These are phyloP conservation scores for Abrostola tripartita DNA, from an alignment of 2,888 invertebrate genomes.

Conservation along the genomic window DNA sequence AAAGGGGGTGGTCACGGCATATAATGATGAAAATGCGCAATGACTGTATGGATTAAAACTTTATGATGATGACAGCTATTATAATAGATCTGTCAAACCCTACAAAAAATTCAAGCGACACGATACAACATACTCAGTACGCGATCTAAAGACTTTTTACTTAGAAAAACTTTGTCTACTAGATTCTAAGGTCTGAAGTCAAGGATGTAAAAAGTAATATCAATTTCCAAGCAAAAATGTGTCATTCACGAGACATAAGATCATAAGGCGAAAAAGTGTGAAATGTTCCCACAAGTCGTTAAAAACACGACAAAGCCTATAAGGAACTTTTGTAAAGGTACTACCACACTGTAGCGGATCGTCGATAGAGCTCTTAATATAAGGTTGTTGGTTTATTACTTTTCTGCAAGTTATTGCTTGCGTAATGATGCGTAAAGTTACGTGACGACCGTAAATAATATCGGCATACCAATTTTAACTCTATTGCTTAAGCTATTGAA, in stretches of 20 bases:
- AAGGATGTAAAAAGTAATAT: not conserved
- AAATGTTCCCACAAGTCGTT: conserved; percentile 36
- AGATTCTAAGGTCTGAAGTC: no score
- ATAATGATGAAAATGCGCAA: no score
- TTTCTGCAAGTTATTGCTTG: conserved; percentile 69
- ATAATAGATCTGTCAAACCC: no score
- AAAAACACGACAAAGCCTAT: conserved; percentile 33
- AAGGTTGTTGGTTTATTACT: conserved; percentile 65
- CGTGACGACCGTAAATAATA: conserved; percentile 60
- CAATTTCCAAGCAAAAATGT: not conserved
- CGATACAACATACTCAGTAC: no score
- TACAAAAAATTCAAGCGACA: no score
- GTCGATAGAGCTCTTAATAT: conserved; percentile 57
- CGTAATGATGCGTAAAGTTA: conserved; percentile 70
- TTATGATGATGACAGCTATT: no score
- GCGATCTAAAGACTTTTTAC: no score
- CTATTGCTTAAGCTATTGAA: conserved; percentile 53
- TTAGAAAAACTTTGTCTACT: no score
- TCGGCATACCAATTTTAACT: conserved; percentile 53
- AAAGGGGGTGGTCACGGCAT: no score
- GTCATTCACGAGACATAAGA: not conserved
- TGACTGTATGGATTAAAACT: no score
- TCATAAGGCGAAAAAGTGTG: conserved; percentile 19
- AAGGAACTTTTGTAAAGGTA: conserved; percentile 23
- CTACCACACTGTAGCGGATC: conserved; percentile 23